Percentiles rank a stretch among this genome's conserved stretches.
Evolutionary conservation across 2,888 invertebrate species (phyloP).

Genomic region (Spodoptera picta): DNA sequence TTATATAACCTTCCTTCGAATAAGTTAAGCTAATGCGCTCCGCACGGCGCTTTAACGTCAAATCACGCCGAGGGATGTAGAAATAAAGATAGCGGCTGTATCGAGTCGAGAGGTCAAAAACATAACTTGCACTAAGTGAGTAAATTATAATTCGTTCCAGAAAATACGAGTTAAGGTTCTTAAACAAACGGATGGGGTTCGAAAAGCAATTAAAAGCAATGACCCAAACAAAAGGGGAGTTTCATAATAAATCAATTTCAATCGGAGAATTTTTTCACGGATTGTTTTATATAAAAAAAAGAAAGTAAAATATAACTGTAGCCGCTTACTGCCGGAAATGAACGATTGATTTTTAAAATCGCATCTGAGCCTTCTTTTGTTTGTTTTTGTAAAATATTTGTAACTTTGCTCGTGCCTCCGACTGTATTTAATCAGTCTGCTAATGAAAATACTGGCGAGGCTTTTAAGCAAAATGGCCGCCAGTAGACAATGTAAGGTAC

Average conservation of each 20-base stretch:
- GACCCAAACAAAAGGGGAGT: constrained; percentile 53
- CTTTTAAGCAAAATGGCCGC: constrained; percentile 21
- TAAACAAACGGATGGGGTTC: constrained; percentile 49
- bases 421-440: constrained; percentile 12
- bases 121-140: constrained; percentile 12
- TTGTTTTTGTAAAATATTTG: constrained; percentile 11
- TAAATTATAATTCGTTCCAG: constrained; percentile 9
- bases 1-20: too few species aligned
- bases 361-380: constrained; percentile 10
- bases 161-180: constrained; percentile 41
- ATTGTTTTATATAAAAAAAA: constrained; percentile 6
- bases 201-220: constrained; percentile 57
- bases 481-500: constrained; percentile 2
- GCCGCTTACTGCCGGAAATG: constrained; percentile 22
- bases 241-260: constrained; percentile 53
- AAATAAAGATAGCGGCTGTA: neutral
- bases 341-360: constrained; percentile 26
- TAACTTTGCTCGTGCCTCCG: constrained; percentile 1
- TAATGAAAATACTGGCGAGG: constrained; percentile 10
- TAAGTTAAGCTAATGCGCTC: too few species aligned
- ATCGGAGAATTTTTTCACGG: constrained; percentile 27
- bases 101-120: neutral
- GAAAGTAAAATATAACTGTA: constrained; percentile 42
- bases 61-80: too few species aligned
- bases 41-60: too few species aligned